phyloP scores from a whole-genome alignment of 2,797 vertebrate genomes.

The Phalloptychus januarius region DNA sequence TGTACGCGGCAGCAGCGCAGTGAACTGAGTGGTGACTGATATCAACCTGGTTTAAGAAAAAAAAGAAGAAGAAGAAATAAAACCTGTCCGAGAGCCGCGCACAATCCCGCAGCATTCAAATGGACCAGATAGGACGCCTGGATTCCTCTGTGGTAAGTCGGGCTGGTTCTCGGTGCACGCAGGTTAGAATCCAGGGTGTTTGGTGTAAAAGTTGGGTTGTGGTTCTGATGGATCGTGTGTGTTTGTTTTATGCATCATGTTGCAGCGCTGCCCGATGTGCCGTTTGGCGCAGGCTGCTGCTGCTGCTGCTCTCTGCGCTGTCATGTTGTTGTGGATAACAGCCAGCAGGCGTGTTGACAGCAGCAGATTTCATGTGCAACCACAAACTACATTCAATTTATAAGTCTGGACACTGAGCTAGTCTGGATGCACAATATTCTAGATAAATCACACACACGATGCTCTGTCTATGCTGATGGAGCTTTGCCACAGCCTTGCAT shows the following conservation, averaged over 20 bases:
- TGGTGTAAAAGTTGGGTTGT: constrained; percentile 16
- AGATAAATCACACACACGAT: not conserved
- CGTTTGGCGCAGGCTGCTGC: constrained; percentile 35
- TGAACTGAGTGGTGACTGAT: not conserved
- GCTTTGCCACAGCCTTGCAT: not conserved
- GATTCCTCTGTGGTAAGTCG: constrained; percentile 49
- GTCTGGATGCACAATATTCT: not conserved
- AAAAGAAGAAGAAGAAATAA: not conserved
- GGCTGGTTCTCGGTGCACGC: constrained; percentile 20
- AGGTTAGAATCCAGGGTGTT: constrained; percentile 9
- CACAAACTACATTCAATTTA: not conserved
- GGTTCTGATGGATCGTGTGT: not conserved
- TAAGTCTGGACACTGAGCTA: not conserved
- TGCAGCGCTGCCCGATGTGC: constrained; percentile 1
- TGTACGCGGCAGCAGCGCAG: not conserved
- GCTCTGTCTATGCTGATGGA: not conserved
- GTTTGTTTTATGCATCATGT: constrained; percentile 11
- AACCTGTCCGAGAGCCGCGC: constrained; percentile 11
- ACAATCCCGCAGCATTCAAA: constrained; percentile 10
- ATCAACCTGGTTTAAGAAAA: not conserved
- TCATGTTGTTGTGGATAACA: constrained; percentile 54
- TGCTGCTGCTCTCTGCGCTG: constrained; percentile 29
- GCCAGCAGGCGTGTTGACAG: constrained; percentile 62
- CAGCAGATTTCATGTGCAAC: constrained; percentile 1
- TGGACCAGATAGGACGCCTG: constrained; percentile 30